Evolutionary conservation across 2,888 invertebrate species (phyloP).

Genomic region (Periphyllus acericola): DNA sequence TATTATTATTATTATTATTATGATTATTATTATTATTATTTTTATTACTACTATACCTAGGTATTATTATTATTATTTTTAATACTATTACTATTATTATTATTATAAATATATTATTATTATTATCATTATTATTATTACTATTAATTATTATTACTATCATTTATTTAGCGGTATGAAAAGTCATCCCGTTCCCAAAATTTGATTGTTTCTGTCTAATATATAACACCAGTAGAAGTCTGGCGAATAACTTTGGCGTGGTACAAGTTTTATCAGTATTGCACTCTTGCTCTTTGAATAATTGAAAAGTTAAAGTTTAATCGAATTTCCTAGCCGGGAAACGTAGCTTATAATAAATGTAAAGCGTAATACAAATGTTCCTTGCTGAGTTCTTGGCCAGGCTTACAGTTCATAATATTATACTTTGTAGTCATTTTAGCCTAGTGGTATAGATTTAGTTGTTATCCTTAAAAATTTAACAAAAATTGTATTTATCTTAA

Average conservation of each 20-base stretch:
- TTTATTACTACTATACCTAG: neutral
- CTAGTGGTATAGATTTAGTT: conserved; percentile 27
- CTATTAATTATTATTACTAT: neutral
- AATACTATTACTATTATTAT: conserved; percentile 11
- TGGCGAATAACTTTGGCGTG: conserved; percentile 53
- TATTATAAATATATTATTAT: conserved; percentile 22
- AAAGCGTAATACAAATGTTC: conserved; percentile 25
- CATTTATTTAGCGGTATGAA: conserved; percentile 33
- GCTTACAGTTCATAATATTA: conserved; percentile 13
- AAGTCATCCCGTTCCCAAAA: conserved; percentile 16
- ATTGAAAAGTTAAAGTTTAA: conserved; percentile 57
- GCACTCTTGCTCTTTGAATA: conserved; percentile 48
- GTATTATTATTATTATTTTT: conserved; percentile 14
- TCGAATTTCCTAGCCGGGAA: conserved; percentile 33
- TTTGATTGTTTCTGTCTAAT: conserved; percentile 50
- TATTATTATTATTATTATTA: conserved; percentile 30
- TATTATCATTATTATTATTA: neutral
- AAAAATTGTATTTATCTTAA: neutral
- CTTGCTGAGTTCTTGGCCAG: conserved; percentile 53
- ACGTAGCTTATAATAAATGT: conserved; percentile 36
- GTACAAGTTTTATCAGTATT: conserved; percentile 43
- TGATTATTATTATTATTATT: conserved; percentile 9
- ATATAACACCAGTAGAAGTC: conserved; percentile 44
- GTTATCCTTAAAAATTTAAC: neutral
- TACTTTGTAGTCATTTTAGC: conserved; percentile 45